Conservation (phyloP, 30 jellyfish, hydroid and myxozoan genomes). For the Turritopsis rubra region DNA sequence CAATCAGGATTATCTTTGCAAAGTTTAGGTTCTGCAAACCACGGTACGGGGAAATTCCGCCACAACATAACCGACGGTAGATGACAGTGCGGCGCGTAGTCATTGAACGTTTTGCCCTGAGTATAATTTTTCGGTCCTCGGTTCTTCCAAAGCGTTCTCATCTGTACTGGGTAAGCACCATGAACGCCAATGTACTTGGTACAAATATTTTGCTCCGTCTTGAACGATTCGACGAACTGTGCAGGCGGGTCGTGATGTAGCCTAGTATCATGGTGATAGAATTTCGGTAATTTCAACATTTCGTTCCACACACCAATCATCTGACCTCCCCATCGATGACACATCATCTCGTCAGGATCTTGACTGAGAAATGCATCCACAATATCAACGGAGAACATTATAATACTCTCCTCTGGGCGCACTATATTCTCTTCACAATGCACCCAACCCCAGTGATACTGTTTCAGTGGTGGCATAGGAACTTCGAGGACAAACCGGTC, state of each 20-base stretch:
- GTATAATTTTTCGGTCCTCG: conserved; percentile 15
- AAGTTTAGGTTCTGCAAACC: neutral
- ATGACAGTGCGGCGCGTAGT: neutral
- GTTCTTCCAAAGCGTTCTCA: conserved; percentile 51
- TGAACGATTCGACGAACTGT: conserved; percentile 25
- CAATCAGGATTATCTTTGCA: conserved; percentile 3
- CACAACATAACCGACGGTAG: neutral
- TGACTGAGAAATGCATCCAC: conserved; percentile 26
- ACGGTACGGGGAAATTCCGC: neutral
- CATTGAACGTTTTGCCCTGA: conserved; percentile 7
- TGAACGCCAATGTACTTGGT: conserved; percentile 54
- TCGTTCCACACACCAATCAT: conserved; percentile 44
- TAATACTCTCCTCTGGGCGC: conserved; percentile 55
- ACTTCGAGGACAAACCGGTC: conserved; percentile 34
- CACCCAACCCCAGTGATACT: conserved; percentile 62
- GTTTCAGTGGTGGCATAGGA: conserved; percentile 46
- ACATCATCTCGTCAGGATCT: conserved; percentile 35
- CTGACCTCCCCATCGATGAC: conserved; percentile 63
- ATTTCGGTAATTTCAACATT: conserved; percentile 15
- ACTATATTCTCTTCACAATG: conserved; percentile 39
- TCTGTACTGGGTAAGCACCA: conserved; percentile 58
- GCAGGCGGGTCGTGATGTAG: conserved; percentile 86
- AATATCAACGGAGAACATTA: conserved; percentile 31
- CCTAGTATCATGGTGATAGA: conserved; percentile 53
- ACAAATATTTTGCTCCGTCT: conserved; percentile 40